phyloP scores from a whole-genome alignment of 2,113 vertebrate genomes.

The Cercocebus atys region DNA sequence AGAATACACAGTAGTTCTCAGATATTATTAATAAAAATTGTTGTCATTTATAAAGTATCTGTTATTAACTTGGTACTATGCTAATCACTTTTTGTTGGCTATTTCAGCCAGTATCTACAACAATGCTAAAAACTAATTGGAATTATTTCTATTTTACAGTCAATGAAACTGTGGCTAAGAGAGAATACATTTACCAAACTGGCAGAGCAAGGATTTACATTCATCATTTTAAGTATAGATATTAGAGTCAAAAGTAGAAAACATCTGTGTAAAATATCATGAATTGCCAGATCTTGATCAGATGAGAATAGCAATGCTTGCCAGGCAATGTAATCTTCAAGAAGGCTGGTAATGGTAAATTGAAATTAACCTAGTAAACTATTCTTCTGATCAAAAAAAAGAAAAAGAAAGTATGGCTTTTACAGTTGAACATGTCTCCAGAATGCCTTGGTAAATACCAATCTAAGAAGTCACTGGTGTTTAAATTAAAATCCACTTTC shows the following conservation, averaged over 20 bases:
- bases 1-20: background rate
- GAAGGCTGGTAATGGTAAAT: background rate
- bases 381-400: conserved; percentile 3
- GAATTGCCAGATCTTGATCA: background rate
- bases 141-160: background rate
- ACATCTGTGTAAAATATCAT: background rate
- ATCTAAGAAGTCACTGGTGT: background rate
- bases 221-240: background rate
- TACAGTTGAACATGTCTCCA: background rate
- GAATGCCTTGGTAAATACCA: background rate
- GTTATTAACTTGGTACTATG: background rate
- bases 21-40: background rate
- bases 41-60: background rate
- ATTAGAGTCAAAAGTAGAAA: background rate
- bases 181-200: background rate
- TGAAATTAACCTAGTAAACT: conserved; percentile 4
- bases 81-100: background rate
- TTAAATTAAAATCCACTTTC: background rate
- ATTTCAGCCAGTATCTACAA: background rate
- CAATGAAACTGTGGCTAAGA: background rate
- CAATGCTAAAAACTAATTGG: background rate
- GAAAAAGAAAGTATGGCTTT: background rate
- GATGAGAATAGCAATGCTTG: background rate
- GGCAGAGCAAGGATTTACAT: background rate
- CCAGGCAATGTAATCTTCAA: background rate